Conservation (phyloP, 2,888 invertebrate genomes). For the Lochmaea capreae region DNA sequence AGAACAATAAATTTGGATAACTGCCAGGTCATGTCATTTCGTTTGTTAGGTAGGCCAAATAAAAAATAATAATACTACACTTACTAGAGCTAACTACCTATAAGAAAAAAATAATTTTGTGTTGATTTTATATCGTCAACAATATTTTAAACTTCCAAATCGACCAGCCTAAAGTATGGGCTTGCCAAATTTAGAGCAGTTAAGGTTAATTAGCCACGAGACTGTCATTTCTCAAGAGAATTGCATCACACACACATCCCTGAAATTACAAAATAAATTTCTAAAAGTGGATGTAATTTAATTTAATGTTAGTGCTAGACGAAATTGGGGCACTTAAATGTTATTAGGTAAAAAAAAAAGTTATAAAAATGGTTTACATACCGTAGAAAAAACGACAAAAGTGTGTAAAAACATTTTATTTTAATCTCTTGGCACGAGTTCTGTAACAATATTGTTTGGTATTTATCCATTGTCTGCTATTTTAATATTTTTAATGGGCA, state of each 20-base stretch:
- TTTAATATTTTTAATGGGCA: neutral
- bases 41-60: neutral
- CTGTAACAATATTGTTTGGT: neutral
- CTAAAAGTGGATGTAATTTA: neutral
- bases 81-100: too few relatives aligned
- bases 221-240: slow-evolving; percentile 2
- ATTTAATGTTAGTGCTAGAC: neutral
- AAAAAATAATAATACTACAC: too few relatives aligned
- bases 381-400: neutral
- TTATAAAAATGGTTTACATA: neutral
- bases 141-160: neutral
- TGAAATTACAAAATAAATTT: slow-evolving; percentile 7
- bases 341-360: too few relatives aligned
- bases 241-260: neutral
- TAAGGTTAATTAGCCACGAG: neutral
- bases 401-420: neutral
- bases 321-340: neutral
- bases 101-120: too few relatives aligned
- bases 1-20: neutral
- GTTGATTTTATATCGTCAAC: too few relatives aligned
- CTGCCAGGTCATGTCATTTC: neutral
- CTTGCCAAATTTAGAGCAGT: neutral
- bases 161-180: neutral
- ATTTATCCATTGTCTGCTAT: neutral
- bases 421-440: neutral